Evolutionary conservation across 1,140 invertebrate species (phyloP).

Genomic region (Cotesia chilonis): DNA sequence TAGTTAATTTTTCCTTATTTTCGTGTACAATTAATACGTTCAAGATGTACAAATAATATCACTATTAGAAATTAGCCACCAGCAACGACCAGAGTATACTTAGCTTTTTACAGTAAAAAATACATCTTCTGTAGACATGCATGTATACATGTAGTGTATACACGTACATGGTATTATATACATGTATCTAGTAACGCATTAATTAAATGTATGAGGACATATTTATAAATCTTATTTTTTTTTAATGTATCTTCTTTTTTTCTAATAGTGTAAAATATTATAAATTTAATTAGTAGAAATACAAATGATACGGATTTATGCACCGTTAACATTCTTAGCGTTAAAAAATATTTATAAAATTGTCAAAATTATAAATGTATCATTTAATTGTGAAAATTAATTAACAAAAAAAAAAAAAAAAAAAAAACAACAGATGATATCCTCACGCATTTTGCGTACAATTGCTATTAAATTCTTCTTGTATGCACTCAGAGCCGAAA

Average conservation of each 20-base stretch:
- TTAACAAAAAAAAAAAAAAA: background rate
- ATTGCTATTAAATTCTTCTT: slow-evolving; percentile 53
- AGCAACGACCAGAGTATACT: slow-evolving; percentile 66
- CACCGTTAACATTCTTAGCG: too few relatives aligned
- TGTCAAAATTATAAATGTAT: background rate
- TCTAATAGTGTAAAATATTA: background rate
- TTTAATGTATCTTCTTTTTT: background rate
- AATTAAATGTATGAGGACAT: slow-evolving; percentile 56
- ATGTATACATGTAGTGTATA: slow-evolving; percentile 49
- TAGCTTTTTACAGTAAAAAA: slow-evolving; percentile 66
- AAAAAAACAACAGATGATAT: slow-evolving; percentile 43
- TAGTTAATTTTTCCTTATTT: slow-evolving; percentile 1
- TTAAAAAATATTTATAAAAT: too few relatives aligned
- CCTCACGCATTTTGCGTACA: slow-evolving; percentile 51
- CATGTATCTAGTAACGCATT: slow-evolving; percentile 57
- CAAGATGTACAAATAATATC: slow-evolving; percentile 38
- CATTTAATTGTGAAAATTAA: background rate
- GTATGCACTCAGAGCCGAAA: slow-evolving; percentile 53
- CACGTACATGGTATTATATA: slow-evolving; percentile 46
- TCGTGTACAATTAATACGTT: slow-evolving; percentile 29
- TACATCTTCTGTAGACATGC: slow-evolving; percentile 59
- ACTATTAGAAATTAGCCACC: slow-evolving; percentile 56
- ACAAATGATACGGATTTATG: background rate
- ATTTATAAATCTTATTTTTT: slow-evolving; percentile 8
- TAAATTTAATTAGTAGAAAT: background rate